Percentiles rank a stretch among this genome's conserved stretches.
Evolutionary conservation across 2,113 vertebrate species (phyloP).

Genomic region (Lasiurus cinereus): DNA sequence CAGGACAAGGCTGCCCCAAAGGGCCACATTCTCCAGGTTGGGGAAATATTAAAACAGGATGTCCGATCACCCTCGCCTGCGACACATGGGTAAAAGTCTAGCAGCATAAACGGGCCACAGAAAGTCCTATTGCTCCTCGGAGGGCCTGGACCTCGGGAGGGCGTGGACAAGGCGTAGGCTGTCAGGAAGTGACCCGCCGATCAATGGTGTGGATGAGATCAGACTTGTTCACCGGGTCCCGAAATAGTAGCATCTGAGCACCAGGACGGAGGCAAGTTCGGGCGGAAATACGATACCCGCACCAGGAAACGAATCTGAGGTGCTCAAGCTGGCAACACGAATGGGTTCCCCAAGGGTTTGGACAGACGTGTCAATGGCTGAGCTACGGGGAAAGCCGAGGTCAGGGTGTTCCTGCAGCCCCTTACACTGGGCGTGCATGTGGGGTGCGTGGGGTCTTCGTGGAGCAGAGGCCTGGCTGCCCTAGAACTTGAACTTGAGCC

Average conservation of each 20-base stretch:
- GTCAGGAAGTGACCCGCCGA: neutral
- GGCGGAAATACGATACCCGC: neutral
- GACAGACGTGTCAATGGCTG: neutral
- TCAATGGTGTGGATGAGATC: neutral
- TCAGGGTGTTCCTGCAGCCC: neutral
- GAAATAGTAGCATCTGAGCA: neutral
- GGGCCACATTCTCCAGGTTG: neutral
- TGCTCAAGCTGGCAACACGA: neutral
- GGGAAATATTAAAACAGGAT: neutral
- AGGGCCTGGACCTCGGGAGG: neutral
- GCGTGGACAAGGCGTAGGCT: neutral
- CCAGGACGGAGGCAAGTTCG: constrained; percentile 43
- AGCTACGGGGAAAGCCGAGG: neutral
- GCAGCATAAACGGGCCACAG: neutral
- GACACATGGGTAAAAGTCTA: neutral
- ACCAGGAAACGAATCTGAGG: constrained; percentile 45
- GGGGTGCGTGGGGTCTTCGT: neutral
- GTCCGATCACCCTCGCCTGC: neutral
- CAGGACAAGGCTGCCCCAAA: neutral
- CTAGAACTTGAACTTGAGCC: neutral
- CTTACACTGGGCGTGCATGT: accelerated
- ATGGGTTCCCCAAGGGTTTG: constrained; percentile 13
- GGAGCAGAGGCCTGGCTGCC: neutral
- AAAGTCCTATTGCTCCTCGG: neutral
- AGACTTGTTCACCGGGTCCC: constrained; percentile 50